Conservation (phyloP, 2,797 vertebrate genomes). For the Nannoperca obscura region DNA sequence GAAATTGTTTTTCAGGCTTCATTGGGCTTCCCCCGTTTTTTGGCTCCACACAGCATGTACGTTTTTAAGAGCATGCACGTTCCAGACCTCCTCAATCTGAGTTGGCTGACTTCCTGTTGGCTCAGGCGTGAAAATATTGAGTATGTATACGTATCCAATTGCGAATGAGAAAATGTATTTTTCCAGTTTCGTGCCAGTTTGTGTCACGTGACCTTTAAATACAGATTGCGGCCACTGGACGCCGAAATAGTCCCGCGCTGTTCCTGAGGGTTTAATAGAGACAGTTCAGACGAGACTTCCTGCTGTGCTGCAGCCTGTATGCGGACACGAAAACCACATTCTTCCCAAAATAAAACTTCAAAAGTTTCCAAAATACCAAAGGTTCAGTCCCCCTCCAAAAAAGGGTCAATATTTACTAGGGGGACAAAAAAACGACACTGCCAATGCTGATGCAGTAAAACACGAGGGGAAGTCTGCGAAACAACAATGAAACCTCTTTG, state of each 20-base stretch:
- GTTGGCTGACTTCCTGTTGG: constrained; percentile 1
- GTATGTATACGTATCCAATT: not conserved
- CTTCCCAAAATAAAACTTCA: constrained; percentile 5
- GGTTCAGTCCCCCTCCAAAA: not conserved
- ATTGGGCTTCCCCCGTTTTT: not conserved
- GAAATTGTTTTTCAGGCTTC: not conserved
- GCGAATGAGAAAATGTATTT: not conserved
- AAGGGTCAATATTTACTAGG: not conserved
- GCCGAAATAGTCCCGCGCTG: not conserved
- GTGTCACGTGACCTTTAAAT: not conserved
- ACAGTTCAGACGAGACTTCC: not conserved
- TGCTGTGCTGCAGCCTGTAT: not conserved
- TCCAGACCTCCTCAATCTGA: not conserved
- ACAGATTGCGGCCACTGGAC: not conserved
- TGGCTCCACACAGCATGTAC: too few species aligned
- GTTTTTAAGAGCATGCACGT: not conserved
- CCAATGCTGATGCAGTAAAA: not conserved
- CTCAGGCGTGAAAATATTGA: not conserved
- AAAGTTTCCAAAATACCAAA: not conserved
- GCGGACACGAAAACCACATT: not conserved
- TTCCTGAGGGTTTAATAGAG: not conserved
- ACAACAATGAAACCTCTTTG: not conserved
- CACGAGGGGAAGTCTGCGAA: not conserved
- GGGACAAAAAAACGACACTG: not conserved
- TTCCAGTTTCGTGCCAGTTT: not conserved